A percentile compares a stretch with the other conserved stretches of the same genome.
These are phyloP conservation scores for Crocidura indochinensis DNA, from an alignment of 2,797 vertebrate genomes.

Conservation along the genomic window DNA sequence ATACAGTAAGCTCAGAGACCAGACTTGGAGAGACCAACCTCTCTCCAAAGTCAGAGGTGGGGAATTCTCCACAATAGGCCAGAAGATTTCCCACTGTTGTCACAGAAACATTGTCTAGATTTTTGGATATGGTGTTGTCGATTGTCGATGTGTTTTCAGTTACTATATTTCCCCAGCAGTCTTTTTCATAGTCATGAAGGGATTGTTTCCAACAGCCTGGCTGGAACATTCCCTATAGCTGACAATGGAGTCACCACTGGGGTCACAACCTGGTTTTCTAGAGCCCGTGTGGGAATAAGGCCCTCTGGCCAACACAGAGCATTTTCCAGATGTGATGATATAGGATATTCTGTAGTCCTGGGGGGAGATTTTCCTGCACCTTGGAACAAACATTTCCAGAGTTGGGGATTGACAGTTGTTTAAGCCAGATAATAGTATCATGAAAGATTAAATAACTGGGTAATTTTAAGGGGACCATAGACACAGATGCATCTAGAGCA, in stretches of 20 bases:
- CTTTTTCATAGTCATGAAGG: not conserved
- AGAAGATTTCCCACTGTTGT: not conserved
- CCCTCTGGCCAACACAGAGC: not conserved
- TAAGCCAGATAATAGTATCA: not conserved
- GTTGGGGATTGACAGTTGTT: conserved; percentile 9
- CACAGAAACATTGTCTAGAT: not conserved
- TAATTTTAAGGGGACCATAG: not conserved
- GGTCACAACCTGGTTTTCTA: not conserved
- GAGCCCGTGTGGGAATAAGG: not conserved
- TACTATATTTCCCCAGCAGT: not conserved
- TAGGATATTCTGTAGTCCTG: not conserved
- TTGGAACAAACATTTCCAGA: conserved; percentile 15
- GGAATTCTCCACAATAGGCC: not conserved
- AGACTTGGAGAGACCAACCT: not conserved
- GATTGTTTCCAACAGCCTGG: not conserved
- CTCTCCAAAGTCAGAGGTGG: not conserved
- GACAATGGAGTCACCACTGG: not conserved
- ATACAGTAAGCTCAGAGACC: not conserved
- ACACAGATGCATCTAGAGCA: not conserved
- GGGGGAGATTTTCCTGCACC: not conserved
- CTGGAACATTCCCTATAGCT: not conserved
- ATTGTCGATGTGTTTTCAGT: not conserved
- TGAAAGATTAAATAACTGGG: not conserved
- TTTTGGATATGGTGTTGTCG: not conserved
- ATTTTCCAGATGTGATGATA: not conserved